phyloP scores from a whole-genome alignment of 2,113 vertebrate species.

The Lampris megalopsis region DNA sequence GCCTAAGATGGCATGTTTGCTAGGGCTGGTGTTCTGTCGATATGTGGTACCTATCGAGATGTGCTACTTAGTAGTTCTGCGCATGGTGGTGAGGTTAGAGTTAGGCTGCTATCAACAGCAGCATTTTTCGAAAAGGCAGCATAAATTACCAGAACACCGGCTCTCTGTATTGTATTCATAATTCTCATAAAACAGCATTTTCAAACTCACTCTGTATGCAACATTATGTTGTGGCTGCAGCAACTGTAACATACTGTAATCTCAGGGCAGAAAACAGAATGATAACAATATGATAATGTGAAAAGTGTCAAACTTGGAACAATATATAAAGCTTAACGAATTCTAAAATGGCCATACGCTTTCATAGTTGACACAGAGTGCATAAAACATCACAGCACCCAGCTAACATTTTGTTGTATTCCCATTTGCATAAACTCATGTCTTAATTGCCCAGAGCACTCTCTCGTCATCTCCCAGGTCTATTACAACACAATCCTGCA shows the following conservation, averaged over 20 bases:
- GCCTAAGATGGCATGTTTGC: no score
- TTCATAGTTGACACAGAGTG: no score
- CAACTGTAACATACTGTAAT: conserved; percentile 8
- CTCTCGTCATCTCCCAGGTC: not conserved
- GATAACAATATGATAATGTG: not conserved
- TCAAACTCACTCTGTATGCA: conserved; percentile 23
- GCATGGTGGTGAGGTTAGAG: no score
- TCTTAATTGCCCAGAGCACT: not conserved
- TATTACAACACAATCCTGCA: not conserved
- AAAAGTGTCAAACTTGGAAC: not conserved
- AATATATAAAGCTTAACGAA: no score
- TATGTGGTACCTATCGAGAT: no score
- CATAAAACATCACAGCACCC: not conserved
- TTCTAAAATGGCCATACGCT: no score
- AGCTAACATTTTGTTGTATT: not conserved
- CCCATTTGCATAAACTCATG: not conserved
- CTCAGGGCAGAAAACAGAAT: conserved; percentile 7
- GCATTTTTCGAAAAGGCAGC: no score
- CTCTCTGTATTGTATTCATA: conserved; percentile 9
- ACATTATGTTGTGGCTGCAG: conserved; percentile 24
- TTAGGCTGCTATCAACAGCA: no score
- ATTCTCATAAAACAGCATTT: conserved; percentile 24
- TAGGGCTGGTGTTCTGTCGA: no score
- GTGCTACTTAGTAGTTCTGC: no score
- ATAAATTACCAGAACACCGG: not conserved